A percentile compares a stretch with the other conserved stretches of the same genome.
Evolutionary conservation across 1,140 invertebrate species (phyloP).

Genomic region (Vanessa tameamea): DNA sequence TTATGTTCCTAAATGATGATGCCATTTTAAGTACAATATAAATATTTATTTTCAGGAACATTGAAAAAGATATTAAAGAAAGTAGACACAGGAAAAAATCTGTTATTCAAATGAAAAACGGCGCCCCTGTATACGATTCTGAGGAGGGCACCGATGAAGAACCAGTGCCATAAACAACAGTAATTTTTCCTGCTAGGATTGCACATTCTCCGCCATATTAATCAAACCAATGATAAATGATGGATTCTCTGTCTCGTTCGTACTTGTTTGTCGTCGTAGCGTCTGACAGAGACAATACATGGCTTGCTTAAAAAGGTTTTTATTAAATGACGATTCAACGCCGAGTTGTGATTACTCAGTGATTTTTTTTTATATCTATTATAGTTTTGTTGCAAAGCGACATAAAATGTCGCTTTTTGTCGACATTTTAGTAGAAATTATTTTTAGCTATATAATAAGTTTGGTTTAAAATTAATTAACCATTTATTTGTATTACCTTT

Average conservation of each 20-base stretch:
- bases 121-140: slow-evolving; percentile 77
- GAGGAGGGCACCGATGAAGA: slow-evolving; percentile 79
- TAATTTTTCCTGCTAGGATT: slow-evolving; percentile 47
- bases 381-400: slow-evolving; percentile 26
- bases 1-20: background rate
- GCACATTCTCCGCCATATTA: slow-evolving; percentile 15
- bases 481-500: slow-evolving; percentile 6
- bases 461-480: slow-evolving; percentile 8
- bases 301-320: background rate
- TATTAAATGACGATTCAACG: slow-evolving; percentile 14
- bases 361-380: slow-evolving; percentile 41
- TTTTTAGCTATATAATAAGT: slow-evolving; percentile 26
- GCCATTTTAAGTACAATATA: background rate
- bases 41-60: slow-evolving; percentile 56
- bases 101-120: slow-evolving; percentile 80
- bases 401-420: too few species aligned
- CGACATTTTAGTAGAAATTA: slow-evolving; percentile 49
- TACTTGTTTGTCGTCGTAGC: background rate
- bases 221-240: slow-evolving; percentile 2
- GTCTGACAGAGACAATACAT: background rate
- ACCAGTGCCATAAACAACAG: slow-evolving; percentile 68
- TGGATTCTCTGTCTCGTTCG: slow-evolving; percentile 5
- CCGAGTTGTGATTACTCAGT: slow-evolving; percentile 63
- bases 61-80: slow-evolving; percentile 77
- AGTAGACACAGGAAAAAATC: slow-evolving; percentile 78